Percentiles rank a stretch among this genome's conserved stretches.
These are phyloP conservation scores for Ruditapes philippinarum DNA, from an alignment of 1,140 invertebrate species.

Conservation along the genomic window DNA sequence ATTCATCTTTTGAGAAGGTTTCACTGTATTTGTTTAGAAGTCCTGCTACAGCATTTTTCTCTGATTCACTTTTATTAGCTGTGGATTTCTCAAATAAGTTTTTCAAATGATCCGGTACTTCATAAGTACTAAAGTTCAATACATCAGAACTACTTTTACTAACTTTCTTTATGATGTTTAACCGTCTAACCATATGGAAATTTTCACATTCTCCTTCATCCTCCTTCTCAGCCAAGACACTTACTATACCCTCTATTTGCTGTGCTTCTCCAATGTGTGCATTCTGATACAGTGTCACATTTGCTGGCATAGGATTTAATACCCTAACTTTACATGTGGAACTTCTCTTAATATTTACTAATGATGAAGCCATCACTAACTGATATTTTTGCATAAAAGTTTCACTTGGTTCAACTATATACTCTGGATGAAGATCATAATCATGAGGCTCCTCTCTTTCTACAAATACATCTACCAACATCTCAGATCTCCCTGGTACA, in stretches of 20 bases:
- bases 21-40: not conserved
- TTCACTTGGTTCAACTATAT: not conserved
- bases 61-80: not conserved
- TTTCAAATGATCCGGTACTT: not conserved
- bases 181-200: not conserved
- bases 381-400: not conserved
- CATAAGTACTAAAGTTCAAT: no score
- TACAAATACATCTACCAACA: not conserved
- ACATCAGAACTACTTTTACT: not conserved
- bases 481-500: not conserved
- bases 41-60: not conserved
- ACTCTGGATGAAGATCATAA: not conserved
- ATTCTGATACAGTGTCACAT: not conserved
- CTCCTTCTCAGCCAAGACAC: not conserved
- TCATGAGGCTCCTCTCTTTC: not conserved
- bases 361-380: not conserved
- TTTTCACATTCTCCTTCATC: not conserved
- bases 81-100: not conserved
- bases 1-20: conserved; percentile 1
- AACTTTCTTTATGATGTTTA: no score
- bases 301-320: not conserved
- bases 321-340: conserved; percentile 1
- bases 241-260: not conserved
- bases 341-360: not conserved
- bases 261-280: not conserved